Evolutionary conservation across 2,113 vertebrate species (phyloP).

Genomic region (Leptosomus discolor): DNA sequence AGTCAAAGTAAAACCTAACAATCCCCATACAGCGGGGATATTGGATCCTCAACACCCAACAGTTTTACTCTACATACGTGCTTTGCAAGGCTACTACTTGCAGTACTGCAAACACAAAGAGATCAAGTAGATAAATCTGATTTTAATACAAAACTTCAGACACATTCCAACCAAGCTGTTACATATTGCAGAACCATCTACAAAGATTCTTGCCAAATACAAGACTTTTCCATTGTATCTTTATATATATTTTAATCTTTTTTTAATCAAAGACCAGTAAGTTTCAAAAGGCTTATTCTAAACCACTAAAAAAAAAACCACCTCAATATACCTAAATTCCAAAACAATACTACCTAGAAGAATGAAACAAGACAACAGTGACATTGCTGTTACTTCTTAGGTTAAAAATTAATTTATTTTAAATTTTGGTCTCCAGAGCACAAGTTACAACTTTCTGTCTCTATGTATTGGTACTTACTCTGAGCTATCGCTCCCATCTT

Average conservation of each 20-base stretch:
- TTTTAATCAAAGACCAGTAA: not conserved
- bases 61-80: not conserved
- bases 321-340: not conserved
- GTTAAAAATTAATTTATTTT: not conserved
- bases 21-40: not conserved
- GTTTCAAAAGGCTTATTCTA: not conserved
- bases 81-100: not conserved
- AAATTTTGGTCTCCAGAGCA: not conserved
- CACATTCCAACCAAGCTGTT: not conserved
- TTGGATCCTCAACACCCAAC: not conserved
- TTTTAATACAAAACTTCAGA: not conserved
- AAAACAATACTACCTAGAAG: not conserved
- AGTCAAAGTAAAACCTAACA: not conserved
- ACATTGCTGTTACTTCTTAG: rapidly evolving
- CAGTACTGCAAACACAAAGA: not conserved
- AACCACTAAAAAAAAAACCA: not conserved
- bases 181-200: not conserved
- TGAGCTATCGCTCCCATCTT: conserved; percentile 87
- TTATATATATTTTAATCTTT: not conserved
- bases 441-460: not conserved
- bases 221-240: not conserved
- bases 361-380: not conserved
- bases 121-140: not conserved
- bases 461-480: conserved; percentile 75
- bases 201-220: not conserved